Evolutionary conservation across 2,113 vertebrate genomes (phyloP).

Genomic region (Pituophis catenifer): DNA sequence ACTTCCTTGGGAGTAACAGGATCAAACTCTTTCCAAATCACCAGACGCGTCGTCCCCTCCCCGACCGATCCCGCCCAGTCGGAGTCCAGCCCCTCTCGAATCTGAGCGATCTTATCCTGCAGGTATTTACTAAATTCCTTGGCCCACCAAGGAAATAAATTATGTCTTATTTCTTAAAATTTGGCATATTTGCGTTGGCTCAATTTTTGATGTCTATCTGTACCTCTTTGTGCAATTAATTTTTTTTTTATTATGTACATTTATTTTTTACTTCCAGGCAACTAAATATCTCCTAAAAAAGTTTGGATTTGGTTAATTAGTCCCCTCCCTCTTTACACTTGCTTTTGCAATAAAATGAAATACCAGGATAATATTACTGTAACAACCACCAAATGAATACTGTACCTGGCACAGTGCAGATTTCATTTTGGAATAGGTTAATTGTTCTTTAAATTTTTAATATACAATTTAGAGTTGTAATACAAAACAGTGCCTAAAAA

Average conservation of each 20-base stretch:
- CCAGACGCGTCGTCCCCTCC: too few relatives aligned
- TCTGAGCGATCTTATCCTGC: too few relatives aligned
- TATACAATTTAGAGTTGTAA: background rate
- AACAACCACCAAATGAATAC: background rate
- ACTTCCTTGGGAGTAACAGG: too few relatives aligned
- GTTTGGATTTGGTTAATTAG: background rate
- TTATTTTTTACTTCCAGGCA: background rate
- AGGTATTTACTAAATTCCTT: too few relatives aligned
- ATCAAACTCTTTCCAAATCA: too few relatives aligned
- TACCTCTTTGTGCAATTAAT: background rate
- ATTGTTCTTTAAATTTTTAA: background rate
- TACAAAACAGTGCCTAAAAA: background rate
- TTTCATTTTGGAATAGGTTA: background rate
- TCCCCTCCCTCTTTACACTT: background rate
- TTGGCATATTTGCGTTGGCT: background rate
- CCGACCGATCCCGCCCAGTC: too few relatives aligned
- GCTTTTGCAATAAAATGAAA: background rate
- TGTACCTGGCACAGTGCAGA: background rate
- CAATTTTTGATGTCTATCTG: background rate
- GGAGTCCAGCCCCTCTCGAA: too few relatives aligned
- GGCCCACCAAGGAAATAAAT: too few relatives aligned
- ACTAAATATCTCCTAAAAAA: background rate
- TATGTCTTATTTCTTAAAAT: background rate
- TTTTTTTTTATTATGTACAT: background rate
- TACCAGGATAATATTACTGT: background rate